These are phyloP conservation scores for Tolmerus cingulatus DNA, from an alignment of 2,888 invertebrate species.

Conservation along the genomic window DNA sequence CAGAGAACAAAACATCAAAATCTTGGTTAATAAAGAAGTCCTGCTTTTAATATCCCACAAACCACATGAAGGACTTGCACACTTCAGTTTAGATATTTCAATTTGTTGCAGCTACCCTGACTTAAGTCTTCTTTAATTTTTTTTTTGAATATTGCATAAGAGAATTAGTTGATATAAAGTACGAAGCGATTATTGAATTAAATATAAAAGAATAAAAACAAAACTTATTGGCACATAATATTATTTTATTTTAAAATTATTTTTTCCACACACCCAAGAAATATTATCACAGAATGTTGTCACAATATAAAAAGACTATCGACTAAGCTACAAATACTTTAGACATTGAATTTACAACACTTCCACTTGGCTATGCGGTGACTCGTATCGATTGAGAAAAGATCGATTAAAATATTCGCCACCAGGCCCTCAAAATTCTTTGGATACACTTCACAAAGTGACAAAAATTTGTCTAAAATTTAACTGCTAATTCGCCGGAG, in stretches of 20 bases:
- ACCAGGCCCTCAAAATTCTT: background rate
- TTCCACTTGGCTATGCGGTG: background rate
- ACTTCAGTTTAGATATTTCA: too few relatives aligned
- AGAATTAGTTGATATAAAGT: too few relatives aligned
- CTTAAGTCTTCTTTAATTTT: too few relatives aligned
- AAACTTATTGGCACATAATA: slow-evolving; percentile 21
- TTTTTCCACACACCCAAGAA: slow-evolving; percentile 12
- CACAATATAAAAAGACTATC: slow-evolving; percentile 31
- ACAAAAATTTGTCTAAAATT: background rate
- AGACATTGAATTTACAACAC: background rate
- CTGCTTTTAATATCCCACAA: too few relatives aligned
- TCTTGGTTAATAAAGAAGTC: too few relatives aligned
- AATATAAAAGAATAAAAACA: background rate
- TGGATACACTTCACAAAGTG: background rate
- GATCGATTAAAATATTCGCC: background rate
- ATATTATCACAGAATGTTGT: slow-evolving; percentile 37
- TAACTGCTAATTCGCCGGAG: background rate
- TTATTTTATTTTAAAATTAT: slow-evolving; percentile 17
- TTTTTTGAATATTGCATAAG: too few relatives aligned
- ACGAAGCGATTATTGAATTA: background rate
- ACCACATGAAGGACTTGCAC: too few relatives aligned
- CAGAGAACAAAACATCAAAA: too few relatives aligned
- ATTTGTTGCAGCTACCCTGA: too few relatives aligned
- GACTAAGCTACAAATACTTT: slow-evolving; percentile 22
- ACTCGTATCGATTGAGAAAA: background rate